phyloP scores from a whole-genome alignment of 2,888 invertebrate genomes.

The Hypolimnas misippus region DNA sequence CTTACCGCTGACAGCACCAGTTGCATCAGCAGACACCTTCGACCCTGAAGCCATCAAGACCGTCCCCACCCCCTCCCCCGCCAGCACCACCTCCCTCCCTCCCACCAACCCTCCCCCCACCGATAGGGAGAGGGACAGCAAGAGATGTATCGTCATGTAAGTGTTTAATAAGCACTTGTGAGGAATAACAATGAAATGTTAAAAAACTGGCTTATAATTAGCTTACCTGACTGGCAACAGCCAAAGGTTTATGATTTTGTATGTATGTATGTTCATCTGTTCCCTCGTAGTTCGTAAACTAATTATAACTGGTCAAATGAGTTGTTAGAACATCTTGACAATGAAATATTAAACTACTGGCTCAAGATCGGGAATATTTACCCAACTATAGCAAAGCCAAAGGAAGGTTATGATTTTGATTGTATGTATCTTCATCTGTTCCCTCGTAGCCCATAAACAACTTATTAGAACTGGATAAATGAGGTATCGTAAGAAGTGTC shows the following conservation, averaged over 20 bases:
- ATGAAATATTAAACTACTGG: too few species aligned
- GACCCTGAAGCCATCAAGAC: slow-evolving; percentile 70
- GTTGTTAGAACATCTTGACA: too few species aligned
- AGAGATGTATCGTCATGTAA: slow-evolving; percentile 62
- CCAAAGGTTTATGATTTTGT: background rate
- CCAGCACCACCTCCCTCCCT: slow-evolving; percentile 8
- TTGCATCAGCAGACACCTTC: slow-evolving; percentile 52
- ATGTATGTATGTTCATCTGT: too few species aligned
- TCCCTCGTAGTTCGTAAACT: too few species aligned
- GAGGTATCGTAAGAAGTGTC: too few species aligned
- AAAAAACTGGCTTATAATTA: background rate
- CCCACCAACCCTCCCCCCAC: slow-evolving; percentile 17
- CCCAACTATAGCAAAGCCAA: too few species aligned
- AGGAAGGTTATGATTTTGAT: too few species aligned
- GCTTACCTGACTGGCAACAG: background rate
- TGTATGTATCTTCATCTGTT: too few species aligned
- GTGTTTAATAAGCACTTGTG: slow-evolving; percentile 7
- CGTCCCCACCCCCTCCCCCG: slow-evolving; percentile 22
- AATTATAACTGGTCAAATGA: too few species aligned
- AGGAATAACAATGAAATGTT: background rate
- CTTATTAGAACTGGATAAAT: too few species aligned
- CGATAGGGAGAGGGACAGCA: slow-evolving; percentile 45
- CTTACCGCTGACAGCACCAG: slow-evolving; percentile 68
- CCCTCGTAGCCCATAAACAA: too few species aligned
- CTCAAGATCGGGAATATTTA: too few species aligned